phyloP scores from a whole-genome alignment of 2,113 vertebrate genomes.

The Neodon shergylaensis region DNA sequence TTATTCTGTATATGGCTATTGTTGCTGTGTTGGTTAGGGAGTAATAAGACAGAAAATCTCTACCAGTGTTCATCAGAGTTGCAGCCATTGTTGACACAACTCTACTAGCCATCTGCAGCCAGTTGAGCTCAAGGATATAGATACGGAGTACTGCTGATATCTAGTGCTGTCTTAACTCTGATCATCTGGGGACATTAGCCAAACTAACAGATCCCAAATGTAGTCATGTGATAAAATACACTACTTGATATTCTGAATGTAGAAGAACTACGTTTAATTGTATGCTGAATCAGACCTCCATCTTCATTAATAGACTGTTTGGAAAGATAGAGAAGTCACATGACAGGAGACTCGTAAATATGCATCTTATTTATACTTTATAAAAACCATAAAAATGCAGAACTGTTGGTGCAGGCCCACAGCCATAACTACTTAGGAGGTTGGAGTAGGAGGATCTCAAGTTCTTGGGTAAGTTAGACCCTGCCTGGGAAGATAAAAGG shows the following conservation, averaged over 20 bases:
- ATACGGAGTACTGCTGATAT: background rate
- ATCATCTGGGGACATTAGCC: background rate
- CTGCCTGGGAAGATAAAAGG: background rate
- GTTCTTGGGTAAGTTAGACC: background rate
- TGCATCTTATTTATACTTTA: constrained; percentile 1
- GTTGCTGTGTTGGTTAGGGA: background rate
- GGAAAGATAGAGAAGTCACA: background rate
- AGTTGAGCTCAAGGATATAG: background rate
- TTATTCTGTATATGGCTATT: background rate
- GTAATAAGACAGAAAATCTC: background rate
- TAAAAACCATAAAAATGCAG: background rate
- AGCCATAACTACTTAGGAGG: background rate
- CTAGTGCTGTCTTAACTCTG: background rate
- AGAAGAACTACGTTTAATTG: constrained; percentile 31
- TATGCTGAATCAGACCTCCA: background rate
- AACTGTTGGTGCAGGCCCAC: background rate
- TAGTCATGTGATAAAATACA: background rate
- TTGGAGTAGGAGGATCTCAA: background rate
- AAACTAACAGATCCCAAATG: background rate
- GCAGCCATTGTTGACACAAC: background rate
- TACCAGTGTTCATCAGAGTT: background rate
- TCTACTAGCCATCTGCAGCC: background rate
- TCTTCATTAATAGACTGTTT: background rate
- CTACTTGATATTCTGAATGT: background rate
- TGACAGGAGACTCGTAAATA: constrained; percentile 5